Evolutionary conservation across 2,888 invertebrate species (phyloP), one percentile per base, ranked within the genome.

Genomic region (Spatulosminthurus flaviceps): DNA sequence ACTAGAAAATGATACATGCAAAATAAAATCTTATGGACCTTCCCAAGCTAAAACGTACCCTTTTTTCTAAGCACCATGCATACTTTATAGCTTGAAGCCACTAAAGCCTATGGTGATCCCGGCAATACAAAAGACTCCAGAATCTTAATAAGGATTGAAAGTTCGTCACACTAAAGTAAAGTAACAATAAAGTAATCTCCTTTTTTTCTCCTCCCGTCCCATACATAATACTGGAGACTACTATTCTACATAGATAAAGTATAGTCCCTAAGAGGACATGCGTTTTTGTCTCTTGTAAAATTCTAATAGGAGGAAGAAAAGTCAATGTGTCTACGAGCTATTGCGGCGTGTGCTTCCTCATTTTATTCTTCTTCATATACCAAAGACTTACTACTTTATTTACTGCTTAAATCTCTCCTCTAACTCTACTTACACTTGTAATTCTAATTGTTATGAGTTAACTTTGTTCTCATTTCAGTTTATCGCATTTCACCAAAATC

Each of bases 111-210:
- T 2, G 16, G 51, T 51, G 67, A 67, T 26, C 26, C 28, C 28
- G 28, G 28, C 28, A 67, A 7, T 67, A 70, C 70, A 70, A 70
- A 70, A 28, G 29, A 41, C 34, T 28, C 11, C 21, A 70, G 70
- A 70, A 19, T 70, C 70, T 70, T 70, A 70, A 70, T 41, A 70
- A 34, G 70, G 70, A 70, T 70, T 70, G 70, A 42, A 41, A 42
- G 41, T 70, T 70, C 21, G 70, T 70, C 70, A 70, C 41, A 41
- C 34, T 34, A 34, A 34, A 70, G 41, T 41, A 13, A 42, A 70
- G 70, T 64, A 64, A 64, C 64, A 64, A 64, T 64, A 64, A n/a
- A 22, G 64, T 64, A 64, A 64, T 64, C 64, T 64, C 26, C 24
- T 64, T 4, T 26, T 64, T 13, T 51, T 34, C 34, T 34, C 34